Evolutionary conservation across 2,888 invertebrate species (phyloP).

Genomic region (Perithous albicinctus): DNA sequence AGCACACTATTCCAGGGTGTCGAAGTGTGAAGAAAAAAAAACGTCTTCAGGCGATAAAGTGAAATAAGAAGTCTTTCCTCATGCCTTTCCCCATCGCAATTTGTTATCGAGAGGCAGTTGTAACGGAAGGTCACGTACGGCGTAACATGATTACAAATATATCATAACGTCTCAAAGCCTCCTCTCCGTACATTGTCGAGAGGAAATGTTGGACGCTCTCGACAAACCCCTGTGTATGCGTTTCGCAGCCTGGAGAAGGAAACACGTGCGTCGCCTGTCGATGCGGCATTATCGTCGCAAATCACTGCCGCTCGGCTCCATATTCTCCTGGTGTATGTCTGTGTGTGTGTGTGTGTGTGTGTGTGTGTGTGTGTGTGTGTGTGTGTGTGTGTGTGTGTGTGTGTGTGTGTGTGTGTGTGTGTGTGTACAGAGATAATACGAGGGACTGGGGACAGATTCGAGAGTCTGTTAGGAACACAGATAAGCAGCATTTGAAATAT

Average conservation of each 20-base stretch:
- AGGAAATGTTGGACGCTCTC: slow-evolving; percentile 43
- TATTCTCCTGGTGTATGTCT: no score
- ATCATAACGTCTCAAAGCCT: slow-evolving; percentile 80
- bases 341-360: no score
- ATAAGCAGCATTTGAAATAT: neutral
- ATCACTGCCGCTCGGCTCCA: slow-evolving; percentile 75
- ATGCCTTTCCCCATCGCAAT: slow-evolving; percentile 70
- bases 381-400: no score
- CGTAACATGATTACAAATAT: slow-evolving; percentile 84
- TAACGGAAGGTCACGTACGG: slow-evolving; percentile 83
- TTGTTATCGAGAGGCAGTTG: slow-evolving; percentile 82
- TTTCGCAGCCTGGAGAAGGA: slow-evolving; percentile 68
- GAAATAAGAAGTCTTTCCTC: slow-evolving; percentile 62
- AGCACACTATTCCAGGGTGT: slow-evolving; percentile 22
- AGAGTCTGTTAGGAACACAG: slow-evolving; percentile 30
- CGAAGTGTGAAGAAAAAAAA: slow-evolving; percentile 39
- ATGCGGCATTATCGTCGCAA: slow-evolving; percentile 82
- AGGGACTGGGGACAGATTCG: slow-evolving; percentile 27
- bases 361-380: no score
- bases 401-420: no score
- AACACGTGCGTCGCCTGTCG: slow-evolving; percentile 83
- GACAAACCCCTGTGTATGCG: slow-evolving; percentile 27
- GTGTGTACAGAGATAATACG: slow-evolving; percentile 13
- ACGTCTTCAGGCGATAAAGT: slow-evolving; percentile 50
- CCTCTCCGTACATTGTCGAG: slow-evolving; percentile 58